Conservation (phyloP, 2,888 invertebrate genomes). For the Agrotis ipsilon region DNA sequence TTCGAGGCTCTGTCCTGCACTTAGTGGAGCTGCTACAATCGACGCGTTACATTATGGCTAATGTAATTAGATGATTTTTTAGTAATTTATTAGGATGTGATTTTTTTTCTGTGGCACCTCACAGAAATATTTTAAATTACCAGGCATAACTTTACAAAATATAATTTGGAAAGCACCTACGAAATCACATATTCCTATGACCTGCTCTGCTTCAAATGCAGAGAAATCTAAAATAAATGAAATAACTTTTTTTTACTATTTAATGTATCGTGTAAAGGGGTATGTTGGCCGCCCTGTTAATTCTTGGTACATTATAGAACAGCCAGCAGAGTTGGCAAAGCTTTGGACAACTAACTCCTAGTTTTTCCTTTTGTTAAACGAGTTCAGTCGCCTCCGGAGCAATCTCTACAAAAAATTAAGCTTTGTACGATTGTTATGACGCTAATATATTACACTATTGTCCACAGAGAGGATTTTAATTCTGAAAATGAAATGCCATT, state of each 20-base stretch:
- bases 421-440: constrained; percentile 72
- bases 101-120: not conserved
- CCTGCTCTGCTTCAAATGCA: too few species aligned
- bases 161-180: too few species aligned
- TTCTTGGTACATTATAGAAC: constrained; percentile 65
- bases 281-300: not conserved
- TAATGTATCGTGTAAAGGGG: too few species aligned
- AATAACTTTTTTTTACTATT: too few species aligned
- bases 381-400: constrained; percentile 71
- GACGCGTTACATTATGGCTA: constrained; percentile 9
- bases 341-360: constrained; percentile 72
- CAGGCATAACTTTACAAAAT: not conserved
- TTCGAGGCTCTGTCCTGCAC: constrained; percentile 69
- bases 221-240: too few species aligned
- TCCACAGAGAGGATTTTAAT: constrained; percentile 52
- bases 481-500: constrained; percentile 47
- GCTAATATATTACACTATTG: constrained; percentile 72
- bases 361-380: constrained; percentile 73
- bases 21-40: constrained; percentile 66
- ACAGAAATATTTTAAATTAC: not conserved
- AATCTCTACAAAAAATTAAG: constrained; percentile 70
- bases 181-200: too few species aligned
- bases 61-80: not conserved
- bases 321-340: constrained; percentile 68
- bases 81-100: not conserved